These are phyloP conservation scores for Hippocampus zosterae DNA, from an alignment of 2,113 vertebrate species.

Conservation along the genomic window DNA sequence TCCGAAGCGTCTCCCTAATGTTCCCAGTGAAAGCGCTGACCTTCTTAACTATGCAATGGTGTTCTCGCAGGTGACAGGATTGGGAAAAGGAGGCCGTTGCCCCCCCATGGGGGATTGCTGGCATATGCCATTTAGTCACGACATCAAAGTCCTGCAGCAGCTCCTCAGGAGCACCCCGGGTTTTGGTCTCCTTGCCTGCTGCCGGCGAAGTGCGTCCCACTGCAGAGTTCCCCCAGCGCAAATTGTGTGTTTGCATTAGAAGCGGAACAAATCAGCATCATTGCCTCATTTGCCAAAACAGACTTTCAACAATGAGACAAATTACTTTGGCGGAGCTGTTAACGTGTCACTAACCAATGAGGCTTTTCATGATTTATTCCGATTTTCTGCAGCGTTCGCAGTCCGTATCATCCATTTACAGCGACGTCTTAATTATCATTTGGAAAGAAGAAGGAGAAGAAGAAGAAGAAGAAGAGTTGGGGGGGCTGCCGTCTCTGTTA, in stretches of 20 bases:
- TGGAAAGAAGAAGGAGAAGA: slow-evolving; percentile 50
- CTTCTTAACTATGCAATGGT: neutral
- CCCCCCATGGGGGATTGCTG: slow-evolving; percentile 30
- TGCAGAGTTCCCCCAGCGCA: slow-evolving; percentile 45
- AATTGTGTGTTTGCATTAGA: slow-evolving; percentile 60
- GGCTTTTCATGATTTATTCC: slow-evolving; percentile 43
- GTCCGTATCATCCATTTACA: slow-evolving; percentile 45
- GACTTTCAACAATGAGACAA: slow-evolving; percentile 42
- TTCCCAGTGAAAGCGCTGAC: slow-evolving; percentile 14
- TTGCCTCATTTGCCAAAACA: slow-evolving; percentile 38
- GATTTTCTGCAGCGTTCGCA: slow-evolving; percentile 31
- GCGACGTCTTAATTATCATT: slow-evolving; percentile 60
- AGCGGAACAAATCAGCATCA: slow-evolving; percentile 53
- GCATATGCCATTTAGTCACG: slow-evolving; percentile 57
- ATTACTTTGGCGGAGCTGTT: slow-evolving; percentile 36
- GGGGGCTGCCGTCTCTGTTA: slow-evolving; percentile 53
- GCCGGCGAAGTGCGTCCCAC: slow-evolving; percentile 51
- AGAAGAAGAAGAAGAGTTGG: fast-evolving
- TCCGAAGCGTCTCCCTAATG: slow-evolving; percentile 2
- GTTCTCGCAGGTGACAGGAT: slow-evolving; percentile 64
- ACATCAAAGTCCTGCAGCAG: slow-evolving; percentile 71
- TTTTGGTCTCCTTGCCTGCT: slow-evolving; percentile 56
- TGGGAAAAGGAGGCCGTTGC: slow-evolving; percentile 37
- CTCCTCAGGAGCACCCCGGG: slow-evolving; percentile 59
- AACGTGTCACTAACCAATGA: slow-evolving; percentile 30